Percentiles rank a stretch among this genome's conserved stretches.
Conservation (phyloP, 2,888 invertebrate species). For the Cyclophora albipunctata region DNA sequence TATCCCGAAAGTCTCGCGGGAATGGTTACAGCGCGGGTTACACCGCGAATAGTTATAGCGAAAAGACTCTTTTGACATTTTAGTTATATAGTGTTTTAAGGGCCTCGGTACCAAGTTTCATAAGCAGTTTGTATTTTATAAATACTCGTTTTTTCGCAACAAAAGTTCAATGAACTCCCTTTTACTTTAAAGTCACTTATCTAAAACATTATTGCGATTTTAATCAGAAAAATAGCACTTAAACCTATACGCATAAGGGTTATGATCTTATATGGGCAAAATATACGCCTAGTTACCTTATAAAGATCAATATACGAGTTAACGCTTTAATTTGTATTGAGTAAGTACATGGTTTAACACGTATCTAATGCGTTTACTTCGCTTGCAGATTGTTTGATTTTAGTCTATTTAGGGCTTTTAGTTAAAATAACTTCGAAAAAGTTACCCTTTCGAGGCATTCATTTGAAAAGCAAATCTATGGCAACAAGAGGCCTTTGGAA, state of each 20-base stretch:
- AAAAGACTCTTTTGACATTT: no score
- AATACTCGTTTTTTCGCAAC: constrained; percentile 5
- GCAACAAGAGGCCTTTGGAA: no score
- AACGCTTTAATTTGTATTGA: constrained; percentile 2
- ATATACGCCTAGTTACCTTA: constrained; percentile 29
- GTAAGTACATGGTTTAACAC: neutral
- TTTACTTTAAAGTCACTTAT: constrained; percentile 4
- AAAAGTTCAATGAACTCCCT: constrained; percentile 7
- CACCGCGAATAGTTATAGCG: no score
- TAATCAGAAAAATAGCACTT: neutral
- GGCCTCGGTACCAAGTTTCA: neutral
- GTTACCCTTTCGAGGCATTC: no score
- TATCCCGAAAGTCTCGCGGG: no score
- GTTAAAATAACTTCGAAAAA: no score
- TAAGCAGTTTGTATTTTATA: neutral
- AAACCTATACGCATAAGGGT: constrained; percentile 9
- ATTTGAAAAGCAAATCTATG: no score
- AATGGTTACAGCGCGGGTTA: no score
- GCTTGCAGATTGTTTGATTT: no score
- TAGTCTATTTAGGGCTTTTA: no score
- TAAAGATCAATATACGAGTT: constrained; percentile 26
- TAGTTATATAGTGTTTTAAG: no score
- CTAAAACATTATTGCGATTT: neutral
- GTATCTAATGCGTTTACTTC: neutral
- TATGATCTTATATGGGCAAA: constrained; percentile 15